Evolutionary conservation across 2,113 vertebrate genomes (phyloP).

Genomic region (Rafetus swinhoei): DNA sequence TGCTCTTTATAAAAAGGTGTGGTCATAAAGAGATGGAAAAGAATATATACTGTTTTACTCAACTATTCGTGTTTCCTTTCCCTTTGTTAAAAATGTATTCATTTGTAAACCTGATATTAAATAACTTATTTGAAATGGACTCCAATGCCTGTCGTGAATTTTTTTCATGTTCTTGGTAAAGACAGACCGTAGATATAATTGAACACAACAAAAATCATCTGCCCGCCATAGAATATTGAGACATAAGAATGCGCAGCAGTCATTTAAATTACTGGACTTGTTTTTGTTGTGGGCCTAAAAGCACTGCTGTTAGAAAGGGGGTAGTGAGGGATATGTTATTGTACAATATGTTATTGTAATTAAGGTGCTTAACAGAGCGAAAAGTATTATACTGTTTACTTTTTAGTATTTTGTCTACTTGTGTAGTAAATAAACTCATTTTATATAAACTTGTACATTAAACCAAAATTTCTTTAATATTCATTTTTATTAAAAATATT

Average conservation of each 20-base stretch:
- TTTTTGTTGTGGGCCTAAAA: background rate
- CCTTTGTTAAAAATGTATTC: background rate
- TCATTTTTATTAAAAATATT: background rate
- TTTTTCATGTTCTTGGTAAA: slow-evolving; percentile 6
- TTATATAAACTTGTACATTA: background rate
- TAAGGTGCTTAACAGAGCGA: background rate
- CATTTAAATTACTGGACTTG: background rate
- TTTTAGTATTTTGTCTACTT: background rate
- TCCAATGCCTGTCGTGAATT: background rate
- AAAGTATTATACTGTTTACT: background rate
- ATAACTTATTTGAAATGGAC: background rate
- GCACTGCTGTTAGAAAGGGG: background rate
- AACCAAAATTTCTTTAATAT: background rate
- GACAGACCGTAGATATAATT: slow-evolving; percentile 16
- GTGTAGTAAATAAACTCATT: background rate
- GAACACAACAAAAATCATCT: slow-evolving; percentile 1
- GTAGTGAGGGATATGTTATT: background rate
- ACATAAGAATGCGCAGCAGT: background rate
- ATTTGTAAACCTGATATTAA: background rate
- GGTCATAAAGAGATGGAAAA: background rate
- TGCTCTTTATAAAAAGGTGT: background rate
- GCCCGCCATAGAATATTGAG: background rate
- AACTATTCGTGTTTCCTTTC: background rate
- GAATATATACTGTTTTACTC: background rate
- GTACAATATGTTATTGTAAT: background rate